Percentiles rank a stretch among this genome's conserved stretches.
These are phyloP conservation scores for Scopus umbretta DNA, from an alignment of 2,113 vertebrate species.

Conservation along the genomic window DNA sequence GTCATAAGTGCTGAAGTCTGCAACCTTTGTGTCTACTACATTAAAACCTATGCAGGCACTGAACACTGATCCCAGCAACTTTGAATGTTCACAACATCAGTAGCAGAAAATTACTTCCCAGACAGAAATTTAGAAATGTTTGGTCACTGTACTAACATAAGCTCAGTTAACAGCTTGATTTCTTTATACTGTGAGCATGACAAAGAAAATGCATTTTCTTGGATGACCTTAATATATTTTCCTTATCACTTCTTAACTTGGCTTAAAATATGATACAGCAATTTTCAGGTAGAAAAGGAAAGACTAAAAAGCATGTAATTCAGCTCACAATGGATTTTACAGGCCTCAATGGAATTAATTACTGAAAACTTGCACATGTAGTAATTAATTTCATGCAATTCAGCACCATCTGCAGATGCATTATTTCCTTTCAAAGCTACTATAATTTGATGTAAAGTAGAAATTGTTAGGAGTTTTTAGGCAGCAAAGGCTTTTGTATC, in stretches of 20 bases:
- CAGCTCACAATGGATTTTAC: conserved; percentile 55
- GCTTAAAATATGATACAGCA: conserved; percentile 37
- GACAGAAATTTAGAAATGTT: neutral
- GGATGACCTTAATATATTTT: neutral
- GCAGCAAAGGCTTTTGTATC: conserved; percentile 52
- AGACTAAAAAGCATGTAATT: conserved; percentile 58
- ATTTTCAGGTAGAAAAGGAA: conserved; percentile 52
- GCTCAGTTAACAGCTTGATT: neutral
- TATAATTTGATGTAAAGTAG: conserved; percentile 57
- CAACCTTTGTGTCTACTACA: neutral
- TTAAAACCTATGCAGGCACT: neutral
- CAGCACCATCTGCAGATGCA: conserved; percentile 67
- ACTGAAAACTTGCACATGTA: conserved; percentile 64
- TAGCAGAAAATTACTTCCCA: neutral
- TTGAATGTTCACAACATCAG: neutral
- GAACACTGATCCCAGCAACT: neutral
- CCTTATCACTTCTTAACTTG: conserved; percentile 1
- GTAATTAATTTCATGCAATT: conserved; percentile 76
- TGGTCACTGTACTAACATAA: neutral
- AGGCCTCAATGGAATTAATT: conserved; percentile 70
- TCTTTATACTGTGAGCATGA: neutral
- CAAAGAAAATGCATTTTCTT: neutral
- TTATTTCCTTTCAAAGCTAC: conserved; percentile 65
- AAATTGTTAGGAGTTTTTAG: conserved; percentile 47
- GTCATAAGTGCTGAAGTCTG: neutral